These are phyloP conservation scores for Drosophila kokeensis DNA, from an alignment of 2,888 invertebrate species.

Conservation along the genomic window DNA sequence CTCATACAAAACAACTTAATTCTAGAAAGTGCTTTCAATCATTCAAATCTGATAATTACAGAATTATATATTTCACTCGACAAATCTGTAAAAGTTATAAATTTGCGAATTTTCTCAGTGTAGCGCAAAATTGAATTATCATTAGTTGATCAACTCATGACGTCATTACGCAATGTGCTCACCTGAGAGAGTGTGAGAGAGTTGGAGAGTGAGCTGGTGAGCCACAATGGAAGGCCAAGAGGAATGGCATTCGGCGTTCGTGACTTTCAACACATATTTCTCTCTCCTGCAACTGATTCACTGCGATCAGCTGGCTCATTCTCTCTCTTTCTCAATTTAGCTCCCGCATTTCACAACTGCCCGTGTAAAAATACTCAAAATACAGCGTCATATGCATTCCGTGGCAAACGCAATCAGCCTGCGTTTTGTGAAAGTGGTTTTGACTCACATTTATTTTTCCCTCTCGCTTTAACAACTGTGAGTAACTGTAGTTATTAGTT, in stretches of 20 bases:
- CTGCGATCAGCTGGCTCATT: conserved; percentile 1
- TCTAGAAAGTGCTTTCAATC: too few relatives aligned
- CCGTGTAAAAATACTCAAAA: conserved; percentile 1
- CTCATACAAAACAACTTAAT: too few relatives aligned
- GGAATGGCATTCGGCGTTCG: conserved; percentile 31
- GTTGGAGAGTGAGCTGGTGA: not conserved
- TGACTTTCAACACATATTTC: conserved; percentile 37
- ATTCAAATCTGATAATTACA: too few relatives aligned
- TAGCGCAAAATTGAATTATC: conserved; percentile 24
- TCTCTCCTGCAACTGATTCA: conserved; percentile 32
- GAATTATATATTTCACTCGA: not conserved
- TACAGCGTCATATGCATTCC: conserved; percentile 41
- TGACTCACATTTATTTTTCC: conserved; percentile 29
- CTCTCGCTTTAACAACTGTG: not conserved
- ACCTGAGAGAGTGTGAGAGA: not conserved
- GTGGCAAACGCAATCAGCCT: conserved; percentile 36
- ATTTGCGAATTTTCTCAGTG: conserved; percentile 10
- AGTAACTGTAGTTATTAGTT: conserved; percentile 15
- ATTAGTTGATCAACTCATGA: conserved; percentile 20
- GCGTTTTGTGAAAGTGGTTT: conserved; percentile 46
- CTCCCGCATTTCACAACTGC: conserved; percentile 43
- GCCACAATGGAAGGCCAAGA: not conserved
- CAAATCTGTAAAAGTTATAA: not conserved
- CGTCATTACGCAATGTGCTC: conserved; percentile 21
- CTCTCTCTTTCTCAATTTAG: conserved; percentile 1